Evolutionary conservation across 2,113 vertebrate species (phyloP).

Genomic region (Neotragus pygmaeus): DNA sequence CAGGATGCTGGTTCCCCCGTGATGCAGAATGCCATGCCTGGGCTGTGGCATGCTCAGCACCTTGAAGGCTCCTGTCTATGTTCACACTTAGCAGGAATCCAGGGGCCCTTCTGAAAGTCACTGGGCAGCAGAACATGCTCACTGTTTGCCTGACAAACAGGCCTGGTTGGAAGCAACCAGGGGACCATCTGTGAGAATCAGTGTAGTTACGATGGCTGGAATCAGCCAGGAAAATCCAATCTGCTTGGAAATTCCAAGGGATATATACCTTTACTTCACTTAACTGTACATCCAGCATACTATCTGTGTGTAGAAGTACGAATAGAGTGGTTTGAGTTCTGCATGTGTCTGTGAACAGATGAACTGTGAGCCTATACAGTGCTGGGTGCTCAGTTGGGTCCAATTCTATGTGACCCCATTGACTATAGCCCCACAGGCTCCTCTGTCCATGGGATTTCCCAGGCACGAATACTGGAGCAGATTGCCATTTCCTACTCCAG

Average conservation of each 20-base stretch:
- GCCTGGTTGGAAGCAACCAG: slow-evolving; percentile 10
- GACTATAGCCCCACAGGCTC: not conserved
- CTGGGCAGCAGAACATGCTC: not conserved
- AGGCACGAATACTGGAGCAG: not conserved
- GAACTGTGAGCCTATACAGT: not conserved
- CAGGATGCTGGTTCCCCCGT: not conserved
- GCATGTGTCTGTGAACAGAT: not conserved
- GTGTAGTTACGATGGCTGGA: not conserved
- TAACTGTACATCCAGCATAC: not conserved
- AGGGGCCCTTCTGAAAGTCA: not conserved
- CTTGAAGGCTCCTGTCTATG: not conserved
- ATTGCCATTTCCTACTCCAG: not conserved
- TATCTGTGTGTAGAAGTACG: not conserved
- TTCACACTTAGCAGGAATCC: not conserved
- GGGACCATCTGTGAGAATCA: slow-evolving; percentile 27
- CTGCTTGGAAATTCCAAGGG: not conserved
- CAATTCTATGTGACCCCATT: not conserved
- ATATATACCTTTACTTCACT: not conserved
- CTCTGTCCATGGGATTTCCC: not conserved
- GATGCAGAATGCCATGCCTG: not conserved
- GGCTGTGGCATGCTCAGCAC: not conserved
- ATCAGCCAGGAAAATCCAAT: slow-evolving; percentile 25
- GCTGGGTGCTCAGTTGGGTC: not conserved
- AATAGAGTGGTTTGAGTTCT: not conserved
- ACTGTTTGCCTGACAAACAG: slow-evolving; percentile 48